These are phyloP conservation scores for Tachysurus fulvidraco DNA, from an alignment of 2,113 vertebrate species.

Conservation along the genomic window DNA sequence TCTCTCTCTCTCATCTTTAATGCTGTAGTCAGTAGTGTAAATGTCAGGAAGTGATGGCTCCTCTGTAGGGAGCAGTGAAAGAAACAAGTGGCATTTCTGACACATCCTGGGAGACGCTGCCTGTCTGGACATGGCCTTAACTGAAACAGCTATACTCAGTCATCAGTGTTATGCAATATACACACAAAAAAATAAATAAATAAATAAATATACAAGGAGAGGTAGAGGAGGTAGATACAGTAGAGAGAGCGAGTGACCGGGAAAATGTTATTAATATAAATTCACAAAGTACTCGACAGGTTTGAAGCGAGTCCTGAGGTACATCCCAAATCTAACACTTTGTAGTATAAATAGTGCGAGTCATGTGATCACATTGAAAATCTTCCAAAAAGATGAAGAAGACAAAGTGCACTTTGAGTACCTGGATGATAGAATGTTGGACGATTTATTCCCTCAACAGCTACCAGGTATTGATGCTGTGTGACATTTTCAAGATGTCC, in stretches of 20 bases:
- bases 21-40: constrained; percentile 47
- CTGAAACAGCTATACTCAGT: constrained; percentile 29
- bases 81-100: constrained; percentile 48
- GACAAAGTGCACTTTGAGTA: too few relatives aligned
- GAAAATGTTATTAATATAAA: background rate
- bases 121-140: constrained; percentile 35
- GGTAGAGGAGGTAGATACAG: background rate
- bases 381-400: too few relatives aligned
- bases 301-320: background rate
- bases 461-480: too few relatives aligned
- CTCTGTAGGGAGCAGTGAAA: constrained; percentile 34
- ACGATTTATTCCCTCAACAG: too few relatives aligned
- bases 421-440: too few relatives aligned
- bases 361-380: too few relatives aligned
- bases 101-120: constrained; percentile 30
- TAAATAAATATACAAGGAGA: background rate
- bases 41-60: constrained; percentile 46
- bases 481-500: too few relatives aligned
- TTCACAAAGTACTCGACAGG: background rate
- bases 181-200: constrained; percentile 48
- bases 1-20: constrained; percentile 32
- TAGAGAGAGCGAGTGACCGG: background rate
- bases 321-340: background rate
- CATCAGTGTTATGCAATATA: constrained; percentile 61
- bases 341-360: too few relatives aligned